Base-by-base conservation (phyloP, 1,140 invertebrate species). In the Dendrolimus kikuchii region DNA sequence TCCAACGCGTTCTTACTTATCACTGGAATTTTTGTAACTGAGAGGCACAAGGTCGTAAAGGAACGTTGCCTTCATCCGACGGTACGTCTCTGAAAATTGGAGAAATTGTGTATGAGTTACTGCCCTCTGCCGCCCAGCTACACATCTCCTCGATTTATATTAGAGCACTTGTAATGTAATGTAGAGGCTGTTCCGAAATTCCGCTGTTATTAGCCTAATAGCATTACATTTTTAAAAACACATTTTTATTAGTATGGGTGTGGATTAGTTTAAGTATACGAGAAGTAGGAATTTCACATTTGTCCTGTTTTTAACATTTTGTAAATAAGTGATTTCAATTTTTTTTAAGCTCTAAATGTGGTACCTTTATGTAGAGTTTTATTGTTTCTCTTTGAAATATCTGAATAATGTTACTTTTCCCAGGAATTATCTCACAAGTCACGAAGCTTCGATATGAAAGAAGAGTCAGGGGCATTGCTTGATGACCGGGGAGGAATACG, bases 381-480 rank as follows among this genome's bases (percentile, higher is more conserved):
- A 46, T 50, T 41, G 10, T 7, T 39, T 41, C 39, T 8, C 7
- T 41, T 5, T 38, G 44, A 44, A 45, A 7, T 50, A 50, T 50
- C 36, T 51, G 4, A 38, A 36, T 3, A 49, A 49, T 49, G n/a
- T 5, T 5, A 38, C 9, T 5, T 45, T 45, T 51, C 42, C 8
- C 89, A 94, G 93, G 93, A 95, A 89, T 88, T 95, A 87, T 93
- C 93, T 62, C 93, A 94, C 88, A 95, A 95, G 59, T 94, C 93
- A 61, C 88, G 93, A 68, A 94, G 93, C 88, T 95, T 94, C 87
- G 93, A 94, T 87, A 94, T 95, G 93, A 94, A 95, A 86, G 93
- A 95, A 68, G 93, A 94, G 51, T 92, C 93, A 45, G 92, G 93
- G 60, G 89, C 88, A 61, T 86, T 94, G 66, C 91, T 93, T 66